Evolutionary conservation across 2,113 vertebrate species (phyloP), one percentile per base, ranked within the genome.

Genomic region (Amblyornis subalaris): DNA sequence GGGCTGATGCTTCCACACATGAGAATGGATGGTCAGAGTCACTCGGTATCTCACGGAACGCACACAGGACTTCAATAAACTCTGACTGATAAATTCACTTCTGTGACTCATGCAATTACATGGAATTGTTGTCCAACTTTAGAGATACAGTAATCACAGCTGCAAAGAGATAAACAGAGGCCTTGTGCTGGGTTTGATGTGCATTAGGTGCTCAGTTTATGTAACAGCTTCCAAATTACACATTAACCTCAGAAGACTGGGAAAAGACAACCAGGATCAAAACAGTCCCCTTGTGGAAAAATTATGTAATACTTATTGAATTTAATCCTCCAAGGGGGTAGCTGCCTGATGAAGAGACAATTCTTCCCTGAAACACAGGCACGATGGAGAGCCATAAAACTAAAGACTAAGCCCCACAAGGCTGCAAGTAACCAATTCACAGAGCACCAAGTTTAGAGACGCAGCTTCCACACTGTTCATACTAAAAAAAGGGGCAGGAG

Each of bases 171-270:
- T 77, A 89, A 92, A 90, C 69, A 74, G 65, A 89, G 75, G 48
- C 62, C 78, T 57, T 92, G 17, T 42, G 47, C 38, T 65, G 65
- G 55, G 82, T 54, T 71, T 74, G 51, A 88, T 64, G n/a, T 89
- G 62, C 53, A 79, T 91, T 96, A 95, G 92, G 93, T 93, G 60
- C 54, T 93, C 4, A 0, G 80, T 89, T 92, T 96, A 91, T 71
- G 11, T 79, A 96, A 95, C 71, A 88, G 85, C 62, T 92, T 88
- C 74, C 72, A 97, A 97, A 97, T 94, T 95, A 95, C 96, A 90
- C 60, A 78, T 93, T 89, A 96, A 90, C 79, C 95, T 96, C 96
- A 76, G 94, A 96, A 95, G 96, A 88, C 45, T 91, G 55, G 28
- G 29, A 92, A 95, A 72, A 82, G 78, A 81, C 82, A 94, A 87